These are phyloP conservation scores for Microctenopoma steveboyesi DNA, from an alignment of 2,797 vertebrate species.

Conservation along the genomic window DNA sequence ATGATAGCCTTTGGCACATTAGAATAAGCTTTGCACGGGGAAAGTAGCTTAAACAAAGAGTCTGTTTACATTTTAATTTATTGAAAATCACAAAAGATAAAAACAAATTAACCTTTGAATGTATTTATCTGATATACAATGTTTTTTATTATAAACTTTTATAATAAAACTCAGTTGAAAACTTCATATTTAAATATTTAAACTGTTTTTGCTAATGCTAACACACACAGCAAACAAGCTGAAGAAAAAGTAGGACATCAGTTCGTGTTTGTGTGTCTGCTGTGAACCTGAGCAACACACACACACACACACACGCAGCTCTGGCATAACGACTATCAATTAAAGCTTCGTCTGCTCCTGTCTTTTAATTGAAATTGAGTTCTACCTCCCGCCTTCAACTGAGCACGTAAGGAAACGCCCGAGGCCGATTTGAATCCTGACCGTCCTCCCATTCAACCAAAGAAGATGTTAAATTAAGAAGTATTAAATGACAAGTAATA, in stretches of 20 bases:
- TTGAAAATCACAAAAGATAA: conserved; percentile 56
- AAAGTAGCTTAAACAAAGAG: conserved; percentile 52
- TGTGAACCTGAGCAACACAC: conserved; percentile 3
- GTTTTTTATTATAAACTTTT: neutral
- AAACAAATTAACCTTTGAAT: conserved; percentile 43
- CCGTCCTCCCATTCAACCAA: conserved; percentile 30
- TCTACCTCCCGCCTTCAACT: conserved; percentile 58
- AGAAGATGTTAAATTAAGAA: conserved; percentile 48
- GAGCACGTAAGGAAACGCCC: conserved; percentile 56
- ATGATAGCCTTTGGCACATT: conserved; percentile 67
- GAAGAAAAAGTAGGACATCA: conserved; percentile 64
- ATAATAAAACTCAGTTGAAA: neutral
- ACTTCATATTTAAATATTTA: conserved; percentile 4
- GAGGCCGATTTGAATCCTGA: conserved; percentile 10
- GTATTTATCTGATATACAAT: conserved; percentile 29
- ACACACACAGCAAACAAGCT: conserved; percentile 12
- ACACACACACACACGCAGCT: conserved; percentile 22
- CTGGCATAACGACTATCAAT: conserved; percentile 71
- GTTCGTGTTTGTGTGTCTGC: conserved; percentile 20
- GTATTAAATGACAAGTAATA: conserved; percentile 52
- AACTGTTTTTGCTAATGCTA: neutral
- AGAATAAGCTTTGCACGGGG: conserved; percentile 53
- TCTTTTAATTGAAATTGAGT: conserved; percentile 76
- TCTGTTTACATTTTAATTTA: conserved; percentile 48
- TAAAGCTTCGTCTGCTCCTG: conserved; percentile 65